Evolutionary conservation across 2,797 vertebrate genomes (phyloP).

Genomic region (Tauraco hartlaubi): DNA sequence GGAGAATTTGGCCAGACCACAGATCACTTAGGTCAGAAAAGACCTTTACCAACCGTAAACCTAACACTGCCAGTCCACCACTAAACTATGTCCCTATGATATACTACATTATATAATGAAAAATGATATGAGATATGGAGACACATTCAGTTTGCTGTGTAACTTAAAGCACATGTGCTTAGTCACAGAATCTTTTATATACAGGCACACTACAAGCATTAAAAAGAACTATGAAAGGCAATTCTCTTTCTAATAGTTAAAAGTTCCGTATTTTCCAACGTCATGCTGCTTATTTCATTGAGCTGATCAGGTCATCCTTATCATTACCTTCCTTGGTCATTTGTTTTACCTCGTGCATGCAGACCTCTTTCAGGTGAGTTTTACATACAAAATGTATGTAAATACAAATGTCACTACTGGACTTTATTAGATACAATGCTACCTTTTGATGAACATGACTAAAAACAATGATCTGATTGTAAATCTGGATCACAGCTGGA

Average conservation of each 20-base stretch:
- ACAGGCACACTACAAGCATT: background rate
- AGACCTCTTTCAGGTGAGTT: background rate
- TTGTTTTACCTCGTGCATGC: background rate
- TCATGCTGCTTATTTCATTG: background rate
- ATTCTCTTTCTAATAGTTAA: background rate
- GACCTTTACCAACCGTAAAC: too few relatives aligned
- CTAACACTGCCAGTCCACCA: too few relatives aligned
- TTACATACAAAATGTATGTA: background rate
- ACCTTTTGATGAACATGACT: slow-evolving; percentile 26
- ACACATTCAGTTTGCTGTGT: background rate
- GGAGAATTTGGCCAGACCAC: background rate
- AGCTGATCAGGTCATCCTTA: background rate
- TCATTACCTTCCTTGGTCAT: background rate
- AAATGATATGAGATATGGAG: background rate
- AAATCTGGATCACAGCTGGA: slow-evolving; percentile 39
- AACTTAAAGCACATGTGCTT: background rate
- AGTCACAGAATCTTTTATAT: background rate
- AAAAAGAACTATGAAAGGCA: background rate
- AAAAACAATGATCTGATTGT: background rate
- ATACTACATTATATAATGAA: background rate
- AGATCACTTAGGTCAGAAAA: background rate
- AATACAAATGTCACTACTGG: background rate
- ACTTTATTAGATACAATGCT: background rate
- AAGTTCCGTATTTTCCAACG: background rate
- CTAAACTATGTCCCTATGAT: background rate